Conservation (phyloP, 2,888 invertebrate species). For the Caenorhabditis uteleia region DNA sequence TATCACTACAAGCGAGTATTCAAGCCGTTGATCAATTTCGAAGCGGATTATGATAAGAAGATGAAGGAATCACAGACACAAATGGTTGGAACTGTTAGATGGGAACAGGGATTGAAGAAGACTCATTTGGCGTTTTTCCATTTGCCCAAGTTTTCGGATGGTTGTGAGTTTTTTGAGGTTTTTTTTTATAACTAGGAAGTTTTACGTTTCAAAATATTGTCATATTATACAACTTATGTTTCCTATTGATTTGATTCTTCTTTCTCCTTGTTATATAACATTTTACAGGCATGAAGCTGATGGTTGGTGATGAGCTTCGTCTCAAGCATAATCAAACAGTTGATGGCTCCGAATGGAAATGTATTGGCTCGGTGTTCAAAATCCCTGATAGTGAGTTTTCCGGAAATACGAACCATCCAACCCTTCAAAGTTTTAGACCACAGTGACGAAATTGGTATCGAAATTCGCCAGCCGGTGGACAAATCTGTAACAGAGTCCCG, state of each 20-base stretch:
- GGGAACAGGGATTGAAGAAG: slow-evolving; percentile 98
- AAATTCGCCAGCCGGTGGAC: slow-evolving; percentile 87
- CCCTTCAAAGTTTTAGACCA: slow-evolving; percentile 76
- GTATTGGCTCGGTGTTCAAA: slow-evolving; percentile 92
- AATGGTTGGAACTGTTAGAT: slow-evolving; percentile 95
- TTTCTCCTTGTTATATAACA: no score
- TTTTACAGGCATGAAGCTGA: slow-evolving; percentile 86
- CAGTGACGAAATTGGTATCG: slow-evolving; percentile 96
- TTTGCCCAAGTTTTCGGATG: slow-evolving; percentile 92
- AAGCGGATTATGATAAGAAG: slow-evolving; percentile 97
- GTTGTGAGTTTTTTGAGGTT: slow-evolving; percentile 68
- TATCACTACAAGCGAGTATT: slow-evolving; percentile 99
- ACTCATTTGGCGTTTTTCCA: slow-evolving; percentile 97
- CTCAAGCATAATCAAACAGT: slow-evolving; percentile 76
- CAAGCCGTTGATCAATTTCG: slow-evolving; percentile 91
- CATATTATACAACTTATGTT: background rate
- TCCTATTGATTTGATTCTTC: background rate
- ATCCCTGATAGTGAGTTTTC: slow-evolving; percentile 74
- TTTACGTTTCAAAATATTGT: background rate
- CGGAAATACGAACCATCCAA: no score
- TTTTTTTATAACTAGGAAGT: background rate
- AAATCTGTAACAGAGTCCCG: slow-evolving; percentile 85
- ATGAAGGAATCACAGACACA: slow-evolving; percentile 87
- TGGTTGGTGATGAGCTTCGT: slow-evolving; percentile 97
- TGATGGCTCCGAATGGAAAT: slow-evolving; percentile 80